phyloP scores from a whole-genome alignment of 2,797 vertebrate species.

The Picus viridis region DNA sequence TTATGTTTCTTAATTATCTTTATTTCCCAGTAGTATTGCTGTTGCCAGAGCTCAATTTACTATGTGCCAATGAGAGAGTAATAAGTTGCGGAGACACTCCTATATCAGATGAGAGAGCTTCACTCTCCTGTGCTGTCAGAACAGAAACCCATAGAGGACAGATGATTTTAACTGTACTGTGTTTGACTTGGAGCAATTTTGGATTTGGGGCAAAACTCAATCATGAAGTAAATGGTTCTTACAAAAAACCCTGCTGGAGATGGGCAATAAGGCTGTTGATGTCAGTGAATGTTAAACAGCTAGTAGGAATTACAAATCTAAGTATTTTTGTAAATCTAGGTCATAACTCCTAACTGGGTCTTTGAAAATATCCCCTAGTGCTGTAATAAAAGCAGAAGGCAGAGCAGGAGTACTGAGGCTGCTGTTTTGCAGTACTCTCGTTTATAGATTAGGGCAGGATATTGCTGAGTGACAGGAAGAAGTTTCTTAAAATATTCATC shows the following conservation, averaged over 20 bases:
- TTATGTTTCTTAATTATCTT: slow-evolving; percentile 84
- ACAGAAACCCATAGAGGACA: slow-evolving; percentile 54
- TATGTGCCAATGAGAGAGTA: slow-evolving; percentile 74
- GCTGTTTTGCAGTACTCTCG: not conserved
- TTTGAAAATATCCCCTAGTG: not conserved
- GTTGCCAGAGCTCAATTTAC: slow-evolving; percentile 78
- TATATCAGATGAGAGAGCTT: slow-evolving; percentile 71
- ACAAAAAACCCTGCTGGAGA: not conserved
- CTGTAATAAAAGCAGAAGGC: not conserved
- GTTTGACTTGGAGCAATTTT: slow-evolving; percentile 29
- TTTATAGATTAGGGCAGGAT: not conserved
- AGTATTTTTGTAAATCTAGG: slow-evolving; percentile 32
- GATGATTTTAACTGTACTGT: slow-evolving; percentile 41
- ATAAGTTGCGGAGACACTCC: slow-evolving; percentile 70
- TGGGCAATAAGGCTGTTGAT: not conserved
- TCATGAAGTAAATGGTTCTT: not conserved
- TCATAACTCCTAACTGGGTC: not conserved
- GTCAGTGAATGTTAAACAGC: not conserved
- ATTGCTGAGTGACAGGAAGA: not conserved
- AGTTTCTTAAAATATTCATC: not conserved
- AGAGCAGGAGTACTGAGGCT: not conserved
- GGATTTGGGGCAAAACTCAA: slow-evolving; percentile 20
- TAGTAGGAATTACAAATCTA: slow-evolving; percentile 3
- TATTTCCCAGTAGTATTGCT: slow-evolving; percentile 77
- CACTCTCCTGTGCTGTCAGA: slow-evolving; percentile 68